Percentiles rank a stretch among this genome's conserved stretches.
Evolutionary conservation across 2,113 vertebrate genomes (phyloP).

Genomic region (Vanacampus margaritifer): DNA sequence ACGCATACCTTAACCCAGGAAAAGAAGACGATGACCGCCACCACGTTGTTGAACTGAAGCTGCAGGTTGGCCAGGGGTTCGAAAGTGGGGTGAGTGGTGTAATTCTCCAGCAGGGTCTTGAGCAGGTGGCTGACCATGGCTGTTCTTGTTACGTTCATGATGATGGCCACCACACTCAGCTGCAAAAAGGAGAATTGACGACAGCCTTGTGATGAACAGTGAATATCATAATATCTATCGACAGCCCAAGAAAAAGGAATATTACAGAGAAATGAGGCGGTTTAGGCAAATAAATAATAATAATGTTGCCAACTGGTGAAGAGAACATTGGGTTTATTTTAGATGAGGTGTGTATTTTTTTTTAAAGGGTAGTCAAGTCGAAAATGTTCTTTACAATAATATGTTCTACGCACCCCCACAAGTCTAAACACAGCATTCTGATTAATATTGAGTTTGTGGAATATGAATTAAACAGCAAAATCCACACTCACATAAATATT

Average conservation of each 20-base stretch:
- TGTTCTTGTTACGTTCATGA: slow-evolving; percentile 83
- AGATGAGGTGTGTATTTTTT: not conserved
- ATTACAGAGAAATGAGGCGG: too few relatives aligned
- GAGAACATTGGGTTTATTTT: too few relatives aligned
- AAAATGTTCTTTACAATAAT: too few relatives aligned
- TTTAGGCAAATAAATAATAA: too few relatives aligned
- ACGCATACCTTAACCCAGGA: slow-evolving; percentile 99
- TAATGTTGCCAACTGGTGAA: not conserved
- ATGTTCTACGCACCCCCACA: too few relatives aligned
- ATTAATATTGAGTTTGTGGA: too few relatives aligned
- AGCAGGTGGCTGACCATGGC: slow-evolving; percentile 77
- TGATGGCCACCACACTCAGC: slow-evolving; percentile 84
- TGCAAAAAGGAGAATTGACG: slow-evolving; percentile 47
- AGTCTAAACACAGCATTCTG: too few relatives aligned
- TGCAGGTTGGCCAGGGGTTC: slow-evolving; percentile 87
- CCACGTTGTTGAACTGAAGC: slow-evolving; percentile 88
- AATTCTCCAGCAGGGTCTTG: slow-evolving; percentile 81
- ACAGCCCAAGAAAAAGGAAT: too few relatives aligned
- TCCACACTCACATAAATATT: too few relatives aligned
- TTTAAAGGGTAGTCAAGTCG: too few relatives aligned
- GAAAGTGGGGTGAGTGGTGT: slow-evolving; percentile 82
- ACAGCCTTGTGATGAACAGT: not conserved
- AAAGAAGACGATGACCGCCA: slow-evolving; percentile 88
- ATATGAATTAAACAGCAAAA: too few relatives aligned
- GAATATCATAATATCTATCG: too few relatives aligned